phyloP scores from a whole-genome alignment of 2,113 vertebrate species.

The Muntiacus reevesi region DNA sequence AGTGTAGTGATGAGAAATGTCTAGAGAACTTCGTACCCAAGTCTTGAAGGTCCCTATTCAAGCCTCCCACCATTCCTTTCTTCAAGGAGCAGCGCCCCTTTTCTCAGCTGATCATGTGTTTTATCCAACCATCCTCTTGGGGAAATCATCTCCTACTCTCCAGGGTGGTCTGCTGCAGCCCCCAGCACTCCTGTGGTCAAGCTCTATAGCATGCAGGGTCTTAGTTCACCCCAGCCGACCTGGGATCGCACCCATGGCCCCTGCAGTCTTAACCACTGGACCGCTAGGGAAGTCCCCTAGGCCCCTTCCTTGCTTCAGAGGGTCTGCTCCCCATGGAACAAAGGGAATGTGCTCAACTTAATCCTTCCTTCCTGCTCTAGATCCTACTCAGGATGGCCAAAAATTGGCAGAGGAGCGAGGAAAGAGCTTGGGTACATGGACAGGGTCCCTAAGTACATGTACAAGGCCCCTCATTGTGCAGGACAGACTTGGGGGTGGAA shows the following conservation, averaged over 20 bases:
- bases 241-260: too few species aligned
- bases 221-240: neutral
- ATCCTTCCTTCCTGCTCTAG: neutral
- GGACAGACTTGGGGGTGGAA: neutral
- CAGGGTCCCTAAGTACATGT: fast-evolving
- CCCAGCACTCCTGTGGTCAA: neutral
- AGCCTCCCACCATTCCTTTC: fast-evolving
- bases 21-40: neutral
- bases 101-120: neutral
- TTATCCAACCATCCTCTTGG: neutral
- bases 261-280: neutral
- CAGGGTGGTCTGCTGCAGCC: neutral
- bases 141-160: neutral
- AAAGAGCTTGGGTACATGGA: neutral
- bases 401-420: neutral
- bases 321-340: neutral
- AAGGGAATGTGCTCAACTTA: neutral
- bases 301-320: neutral
- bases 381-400: neutral
- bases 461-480: neutral
- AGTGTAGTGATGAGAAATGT: neutral
- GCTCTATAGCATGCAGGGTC: neutral
- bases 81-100: neutral
- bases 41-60: neutral
- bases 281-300: neutral